phyloP scores from a whole-genome alignment of 35 echinoderm and acorn worm genomes.

The Strongylocentrotus purpuratus region DNA sequence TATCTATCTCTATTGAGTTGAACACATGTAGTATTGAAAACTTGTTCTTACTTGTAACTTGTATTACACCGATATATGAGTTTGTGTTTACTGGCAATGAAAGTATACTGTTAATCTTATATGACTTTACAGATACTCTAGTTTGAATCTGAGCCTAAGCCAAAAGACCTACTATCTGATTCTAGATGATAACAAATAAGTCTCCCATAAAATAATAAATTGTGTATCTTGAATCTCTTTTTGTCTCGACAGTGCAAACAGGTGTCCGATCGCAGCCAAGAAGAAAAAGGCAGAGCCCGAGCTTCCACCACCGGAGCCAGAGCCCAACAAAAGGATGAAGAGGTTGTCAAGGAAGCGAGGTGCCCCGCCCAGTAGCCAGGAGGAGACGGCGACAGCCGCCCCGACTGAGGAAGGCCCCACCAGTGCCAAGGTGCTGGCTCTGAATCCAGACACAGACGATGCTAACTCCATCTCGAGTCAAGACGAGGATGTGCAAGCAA shows the following conservation, averaged over 20 bases:
- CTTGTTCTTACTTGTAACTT: too few relatives aligned
- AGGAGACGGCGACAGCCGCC: background rate
- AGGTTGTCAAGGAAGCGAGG: slow-evolving; percentile 60
- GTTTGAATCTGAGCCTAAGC: background rate
- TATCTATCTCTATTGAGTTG: too few relatives aligned
- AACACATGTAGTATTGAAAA: too few relatives aligned
- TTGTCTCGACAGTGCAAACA: slow-evolving; percentile 58
- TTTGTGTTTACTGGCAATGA: too few relatives aligned
- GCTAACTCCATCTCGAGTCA: slow-evolving; percentile 86
- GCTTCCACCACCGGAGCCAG: slow-evolving; percentile 37
- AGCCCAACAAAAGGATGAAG: slow-evolving; percentile 56
- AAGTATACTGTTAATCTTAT: too few relatives aligned
- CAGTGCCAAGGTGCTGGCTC: slow-evolving; percentile 1
- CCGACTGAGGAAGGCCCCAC: slow-evolving; percentile 21
- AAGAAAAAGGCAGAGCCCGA: slow-evolving; percentile 66
- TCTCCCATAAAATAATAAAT: background rate
- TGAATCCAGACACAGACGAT: slow-evolving; percentile 75
- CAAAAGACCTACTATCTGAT: background rate
- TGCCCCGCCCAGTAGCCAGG: slow-evolving; percentile 9
- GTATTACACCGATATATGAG: too few relatives aligned
- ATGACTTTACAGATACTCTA: background rate
- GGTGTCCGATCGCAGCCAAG: slow-evolving; percentile 75
- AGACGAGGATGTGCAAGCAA: slow-evolving; percentile 91
- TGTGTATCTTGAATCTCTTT: background rate
- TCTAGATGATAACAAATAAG: background rate